These are phyloP conservation scores for Hydrolagus colliei DNA, from an alignment of 2,797 vertebrate genomes.

Conservation along the genomic window DNA sequence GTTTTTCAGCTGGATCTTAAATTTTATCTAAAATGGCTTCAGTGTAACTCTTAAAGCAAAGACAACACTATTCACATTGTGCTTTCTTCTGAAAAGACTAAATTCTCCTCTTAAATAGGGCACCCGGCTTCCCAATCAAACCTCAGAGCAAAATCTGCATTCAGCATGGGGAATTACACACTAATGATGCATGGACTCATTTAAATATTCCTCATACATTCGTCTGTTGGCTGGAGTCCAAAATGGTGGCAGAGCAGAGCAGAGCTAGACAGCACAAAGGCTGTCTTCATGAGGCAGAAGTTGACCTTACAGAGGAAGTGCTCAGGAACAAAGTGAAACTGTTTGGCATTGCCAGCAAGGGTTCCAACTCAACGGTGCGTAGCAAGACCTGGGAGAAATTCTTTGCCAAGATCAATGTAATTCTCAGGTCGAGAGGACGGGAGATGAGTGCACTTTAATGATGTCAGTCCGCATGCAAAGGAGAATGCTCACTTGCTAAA, in stretches of 20 bases:
- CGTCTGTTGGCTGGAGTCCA: not conserved
- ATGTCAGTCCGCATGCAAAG: not conserved
- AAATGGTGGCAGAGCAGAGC: not conserved
- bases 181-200: not conserved
- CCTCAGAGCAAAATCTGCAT: not conserved
- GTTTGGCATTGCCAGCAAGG: not conserved
- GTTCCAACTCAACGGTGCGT: not conserved
- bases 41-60: not conserved
- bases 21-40: not conserved
- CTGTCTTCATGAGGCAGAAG: slow-evolving; percentile 2
- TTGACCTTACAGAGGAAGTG: not conserved
- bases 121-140: slow-evolving; percentile 6
- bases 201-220: not conserved
- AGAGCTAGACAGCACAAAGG: not conserved
- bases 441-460: not conserved
- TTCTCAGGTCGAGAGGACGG: not conserved
- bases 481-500: not conserved
- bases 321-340: not conserved
- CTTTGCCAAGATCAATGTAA: not conserved
- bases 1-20: not conserved
- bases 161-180: slow-evolving; percentile 8
- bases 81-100: not conserved
- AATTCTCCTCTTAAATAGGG: too few relatives aligned
- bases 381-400: not conserved
- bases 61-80: not conserved